Evolutionary conservation across 2,888 invertebrate species (phyloP), one percentile per base, ranked within the genome.

Genomic region (Lycia hirtaria): DNA sequence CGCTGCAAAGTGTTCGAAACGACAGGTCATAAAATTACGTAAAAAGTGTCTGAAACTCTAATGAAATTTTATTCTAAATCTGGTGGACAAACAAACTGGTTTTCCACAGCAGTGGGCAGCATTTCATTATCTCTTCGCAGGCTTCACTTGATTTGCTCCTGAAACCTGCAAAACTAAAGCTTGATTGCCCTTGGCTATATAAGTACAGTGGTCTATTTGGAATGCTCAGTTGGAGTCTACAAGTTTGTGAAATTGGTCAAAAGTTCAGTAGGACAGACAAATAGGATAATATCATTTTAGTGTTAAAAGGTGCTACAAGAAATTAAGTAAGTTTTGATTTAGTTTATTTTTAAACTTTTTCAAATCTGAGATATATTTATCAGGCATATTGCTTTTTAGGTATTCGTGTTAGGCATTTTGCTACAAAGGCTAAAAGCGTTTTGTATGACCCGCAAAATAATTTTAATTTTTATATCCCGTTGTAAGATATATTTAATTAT

Each of bases 131-230:
- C 57, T 65, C 67, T 76, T 56, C 20, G 49, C 20, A 20, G 86
- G 77, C 70, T 88, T 88, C 87, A 78, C 73, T 83, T 85, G 76
- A 86, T 85, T 83, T 75, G 62, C 19, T 24, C 56, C 54, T 58
- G 75, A 76, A 76, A 74, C 79, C 73, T 62, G 51, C 48, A 43
- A 72, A 69, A 52, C 37, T 49, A 10, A 38, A 40, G 17, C 15
- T 26, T 24, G 49, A 60, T 58, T 43, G 56, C 6, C 10, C 52
- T 4, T 48, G 12, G n/a, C 40, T 75, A 78, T 79, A 78, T 72
- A 75, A 71, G 60, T 51, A 33, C 32, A 32, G 28, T 24, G 5
- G 33, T 2, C 6, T 7, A 5, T 5, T n/a, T 12, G 19, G 35
- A 33, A 22, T 28, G 12, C 4, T 41, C 62, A 67, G 59, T 67